phyloP scores from a whole-genome alignment of 64 coral and sea anemone species.

The Pachyseris speciosa region DNA sequence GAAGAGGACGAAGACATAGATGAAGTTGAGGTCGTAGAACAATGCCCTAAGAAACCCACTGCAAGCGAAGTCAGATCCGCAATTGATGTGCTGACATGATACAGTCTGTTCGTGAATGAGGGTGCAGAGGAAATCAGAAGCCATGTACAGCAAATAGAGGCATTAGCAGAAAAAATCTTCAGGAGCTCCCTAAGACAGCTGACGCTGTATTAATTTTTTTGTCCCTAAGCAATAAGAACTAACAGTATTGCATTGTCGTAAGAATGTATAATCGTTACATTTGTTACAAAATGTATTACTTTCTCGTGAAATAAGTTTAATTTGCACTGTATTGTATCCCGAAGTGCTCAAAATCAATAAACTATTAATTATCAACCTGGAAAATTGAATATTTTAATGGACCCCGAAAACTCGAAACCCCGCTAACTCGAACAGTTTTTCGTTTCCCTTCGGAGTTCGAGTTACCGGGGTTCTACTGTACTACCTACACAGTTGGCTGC shows the following conservation, averaged over 20 bases:
- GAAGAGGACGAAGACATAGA: constrained; percentile 56
- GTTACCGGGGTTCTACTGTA: no score
- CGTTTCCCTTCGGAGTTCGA: no score
- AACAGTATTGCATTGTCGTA: neutral
- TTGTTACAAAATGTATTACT: no score
- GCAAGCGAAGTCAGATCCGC: constrained; percentile 55
- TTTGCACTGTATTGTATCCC: no score
- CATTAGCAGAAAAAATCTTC: neutral
- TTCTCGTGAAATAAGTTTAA: no score
- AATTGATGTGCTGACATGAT: constrained; percentile 54
- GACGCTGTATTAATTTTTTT: neutral
- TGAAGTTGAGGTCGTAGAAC: constrained; percentile 46
- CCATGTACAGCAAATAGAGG: neutral
- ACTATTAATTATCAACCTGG: no score
- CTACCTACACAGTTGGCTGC: no score
- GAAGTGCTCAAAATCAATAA: no score
- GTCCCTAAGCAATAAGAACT: neutral
- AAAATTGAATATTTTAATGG: no score
- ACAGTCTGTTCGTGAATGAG: neutral
- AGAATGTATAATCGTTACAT: no score
- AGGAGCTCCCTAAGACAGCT: neutral
- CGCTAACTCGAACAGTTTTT: no score
- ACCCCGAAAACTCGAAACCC: no score
- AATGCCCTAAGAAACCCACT: constrained; percentile 38
- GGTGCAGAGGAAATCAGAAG: constrained; percentile 34